phyloP scores from a whole-genome alignment of 2,797 vertebrate species.

The Onychomys torridus region DNA sequence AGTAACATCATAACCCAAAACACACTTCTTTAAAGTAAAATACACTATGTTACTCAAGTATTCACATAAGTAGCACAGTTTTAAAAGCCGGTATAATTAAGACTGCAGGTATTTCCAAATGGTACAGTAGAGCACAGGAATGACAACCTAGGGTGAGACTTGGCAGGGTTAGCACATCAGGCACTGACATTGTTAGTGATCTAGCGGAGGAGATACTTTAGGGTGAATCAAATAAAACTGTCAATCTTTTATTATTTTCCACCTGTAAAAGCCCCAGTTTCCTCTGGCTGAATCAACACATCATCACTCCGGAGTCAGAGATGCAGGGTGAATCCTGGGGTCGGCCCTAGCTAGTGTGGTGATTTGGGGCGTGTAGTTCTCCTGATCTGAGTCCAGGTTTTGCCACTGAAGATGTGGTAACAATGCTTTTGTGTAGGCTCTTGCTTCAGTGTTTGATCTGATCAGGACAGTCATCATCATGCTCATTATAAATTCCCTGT shows the following conservation, averaged over 20 bases:
- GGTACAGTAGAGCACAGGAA: not conserved
- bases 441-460: not conserved
- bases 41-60: conserved; percentile 3
- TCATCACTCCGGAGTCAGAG: not conserved
- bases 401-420: not conserved
- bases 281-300: not conserved
- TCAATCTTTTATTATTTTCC: not conserved
- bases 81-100: not conserved
- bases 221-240: not conserved
- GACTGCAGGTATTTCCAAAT: conserved; percentile 1
- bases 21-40: not conserved
- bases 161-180: not conserved
- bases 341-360: not conserved
- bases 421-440: not conserved
- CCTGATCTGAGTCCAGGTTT: not conserved
- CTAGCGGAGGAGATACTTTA: not conserved
- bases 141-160: not conserved
- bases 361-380: not conserved
- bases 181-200: not conserved
- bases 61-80: not conserved
- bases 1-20: conserved; percentile 34
- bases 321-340: not conserved
- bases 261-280: not conserved
- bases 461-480: not conserved
- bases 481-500: not conserved